A percentile compares a stretch with the other conserved stretches of the same genome.
These are phyloP conservation scores for Circaetus gallicus DNA, from an alignment of 2,113 vertebrate species.

Conservation along the genomic window DNA sequence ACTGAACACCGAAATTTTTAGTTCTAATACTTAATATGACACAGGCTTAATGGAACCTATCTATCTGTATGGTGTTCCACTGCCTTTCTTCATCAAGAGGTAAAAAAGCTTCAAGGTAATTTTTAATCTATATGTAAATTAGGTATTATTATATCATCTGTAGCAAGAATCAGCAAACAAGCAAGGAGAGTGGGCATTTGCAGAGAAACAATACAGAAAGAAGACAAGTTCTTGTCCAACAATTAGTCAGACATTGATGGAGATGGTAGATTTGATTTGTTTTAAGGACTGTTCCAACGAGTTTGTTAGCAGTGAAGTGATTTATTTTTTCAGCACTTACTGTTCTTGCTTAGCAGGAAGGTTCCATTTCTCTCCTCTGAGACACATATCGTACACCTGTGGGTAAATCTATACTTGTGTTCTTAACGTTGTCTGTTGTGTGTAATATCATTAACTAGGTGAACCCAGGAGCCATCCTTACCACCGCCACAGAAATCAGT, in stretches of 20 bases:
- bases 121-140: constrained; percentile 75
- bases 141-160: constrained; percentile 45
- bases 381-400: not conserved
- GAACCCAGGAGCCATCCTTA: not conserved
- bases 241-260: constrained; percentile 46
- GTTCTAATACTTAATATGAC: constrained; percentile 2
- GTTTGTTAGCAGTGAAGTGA: not conserved
- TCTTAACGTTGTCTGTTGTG: not conserved
- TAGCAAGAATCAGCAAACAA: constrained; percentile 41
- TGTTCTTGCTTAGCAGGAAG: not conserved
- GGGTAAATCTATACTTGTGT: not conserved
- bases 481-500: not conserved
- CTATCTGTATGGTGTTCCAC: constrained; percentile 18
- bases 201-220: constrained; percentile 48
- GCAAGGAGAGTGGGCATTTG: not conserved
- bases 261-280: constrained; percentile 30
- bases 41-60: constrained; percentile 4
- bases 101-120: constrained; percentile 66
- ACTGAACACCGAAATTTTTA: not conserved
- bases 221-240: constrained; percentile 38
- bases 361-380: not conserved
- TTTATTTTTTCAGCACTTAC: not conserved
- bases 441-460: not conserved
- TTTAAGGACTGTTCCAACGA: not conserved
- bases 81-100: constrained; percentile 55